Base-by-base conservation (phyloP, 2,797 vertebrate genomes). In the Manis pentadactyla region DNA sequence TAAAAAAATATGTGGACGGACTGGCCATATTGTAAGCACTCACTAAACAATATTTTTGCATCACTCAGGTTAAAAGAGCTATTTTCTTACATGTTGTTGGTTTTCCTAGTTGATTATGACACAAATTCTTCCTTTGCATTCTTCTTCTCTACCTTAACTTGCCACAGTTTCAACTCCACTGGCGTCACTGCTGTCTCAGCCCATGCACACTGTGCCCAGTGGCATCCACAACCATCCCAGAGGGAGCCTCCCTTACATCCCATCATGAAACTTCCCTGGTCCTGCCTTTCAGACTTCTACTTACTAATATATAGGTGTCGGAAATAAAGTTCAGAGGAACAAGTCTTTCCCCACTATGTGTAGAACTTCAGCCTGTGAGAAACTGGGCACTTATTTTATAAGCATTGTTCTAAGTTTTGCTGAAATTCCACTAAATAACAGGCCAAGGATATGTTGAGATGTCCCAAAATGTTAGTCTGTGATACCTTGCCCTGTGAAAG, bases 1-100 rank as follows among this genome's bases (percentile, higher is more conserved):
- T 39, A 29, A 95, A 82, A 92, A 57, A 51, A 29, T 23, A 39
- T 18, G 27, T 18, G 51, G 53, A 75, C 10, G 75, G 93, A 75
- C 21, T 55, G 64, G 63, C 87, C 81, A 69, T 23, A 42, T 5
- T 55, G 31, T 49, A 74, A 71, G 68, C 18, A 64, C 2, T 13
- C 49, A 57, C 34, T 39, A 82, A 89, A 92, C 25, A 88, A 29
- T 12, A 74, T 21, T 96, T 87, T 49, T 73, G 14, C 46, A 85
- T 61, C 42, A 81, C 82, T 77, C 82, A 85, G 31, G 29, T 91
- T 53, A 93, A 96, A 87, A 96, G 10, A 12, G 14, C 64, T 87
- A 34, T 63, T 92, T 78, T 78, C 68, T 51, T 63, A 78, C 73
- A 73, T 57, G 23, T 23, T 82, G 37, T 5, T 81, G 61, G 23